Evolutionary conservation across 2,888 invertebrate genomes (phyloP).

Genomic region (Microctonus aethiopoides): DNA sequence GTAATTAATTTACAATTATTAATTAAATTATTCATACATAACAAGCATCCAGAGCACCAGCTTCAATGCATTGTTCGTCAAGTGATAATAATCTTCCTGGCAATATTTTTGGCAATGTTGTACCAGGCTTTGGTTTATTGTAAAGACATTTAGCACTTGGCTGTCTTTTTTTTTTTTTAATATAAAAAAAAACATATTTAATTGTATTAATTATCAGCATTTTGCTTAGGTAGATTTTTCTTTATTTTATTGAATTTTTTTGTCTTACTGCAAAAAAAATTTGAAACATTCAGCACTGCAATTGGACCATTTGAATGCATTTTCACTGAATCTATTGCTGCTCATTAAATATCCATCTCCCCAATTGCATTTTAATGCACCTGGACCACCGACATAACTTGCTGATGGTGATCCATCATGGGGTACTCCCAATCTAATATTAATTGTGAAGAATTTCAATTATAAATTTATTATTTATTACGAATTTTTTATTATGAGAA

Average conservation of each 20-base stretch:
- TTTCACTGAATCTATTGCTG: constrained; percentile 31
- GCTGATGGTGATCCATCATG: constrained; percentile 37
- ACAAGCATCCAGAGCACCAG: constrained; percentile 33
- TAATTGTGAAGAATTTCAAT: not conserved
- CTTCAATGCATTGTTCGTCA: constrained; percentile 36
- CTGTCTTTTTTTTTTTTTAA: no score
- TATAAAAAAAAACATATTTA: no score
- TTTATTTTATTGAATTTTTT: no score
- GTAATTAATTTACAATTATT: not conserved
- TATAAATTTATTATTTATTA: not conserved
- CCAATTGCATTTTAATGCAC: constrained; percentile 35
- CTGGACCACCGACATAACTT: constrained; percentile 36
- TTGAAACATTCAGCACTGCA: constrained; percentile 36
- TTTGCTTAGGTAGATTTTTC: no score
- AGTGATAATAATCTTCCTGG: constrained; percentile 36
- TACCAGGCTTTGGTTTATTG: constrained; percentile 28
- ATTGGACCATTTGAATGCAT: constrained; percentile 37
- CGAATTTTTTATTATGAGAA: constrained; percentile 1
- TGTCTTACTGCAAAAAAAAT: constrained; percentile 35
- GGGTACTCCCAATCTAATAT: constrained; percentile 33
- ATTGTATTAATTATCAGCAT: no score
- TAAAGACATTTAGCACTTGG: constrained; percentile 34
- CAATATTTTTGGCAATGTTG: constrained; percentile 25
- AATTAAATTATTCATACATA: constrained; percentile 25
- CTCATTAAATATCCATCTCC: constrained; percentile 41